Base-by-base conservation (phyloP, 2,113 vertebrate species). In the Rutilus rutilus region DNA sequence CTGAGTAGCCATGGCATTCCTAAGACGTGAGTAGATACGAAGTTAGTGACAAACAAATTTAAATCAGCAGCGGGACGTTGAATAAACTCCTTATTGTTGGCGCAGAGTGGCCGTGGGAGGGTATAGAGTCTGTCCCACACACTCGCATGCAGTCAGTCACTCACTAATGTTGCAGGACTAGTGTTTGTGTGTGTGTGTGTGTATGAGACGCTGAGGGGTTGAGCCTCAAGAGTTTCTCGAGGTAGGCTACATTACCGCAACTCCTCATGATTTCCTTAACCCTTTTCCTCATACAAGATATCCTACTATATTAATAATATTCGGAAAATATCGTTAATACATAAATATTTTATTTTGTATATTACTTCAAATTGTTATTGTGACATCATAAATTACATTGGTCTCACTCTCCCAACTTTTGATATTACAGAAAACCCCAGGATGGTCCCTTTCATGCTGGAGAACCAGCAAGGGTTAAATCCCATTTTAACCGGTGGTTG, bases 1-100 rank as follows among this genome's bases (percentile, higher is more conserved):
- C 90, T 93, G 93, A 90, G 93, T 91, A 90, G 94, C 95, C 95
- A 96, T 96, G 91, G 94, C 94, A 92, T 94, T 93, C 93, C 94
- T 92, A 90, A 92, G 89, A 90, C 93, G 92, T 93, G 89, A 91
- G 91, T 89, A 81, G 45, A 69, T 71, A 57, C 57, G 65, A 27
- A 23, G 78, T 45, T 67, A 74, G 42, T 45, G 36, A 62, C 69
- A 15, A 39, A 80, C 65, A 77, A 78, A 78, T 27, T 27, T 39
- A 64, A 84, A 71, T 73, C 78, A 69, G 71, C 82, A 52, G 74
- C 69, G 52, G n/a, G 81, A 42, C 74, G 50, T 30, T 76, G 74
- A 76, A 83, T 65, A 62, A 84, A 69, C 59, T 81, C 57, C 15
- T 81, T 52, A 25, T 78, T 87, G 50, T 45, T 6, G 42, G 64